phyloP scores from a whole-genome alignment of 30 jellyfish, hydroid and myxozoan genomes.

The Chrysaora quinquecirrha region DNA sequence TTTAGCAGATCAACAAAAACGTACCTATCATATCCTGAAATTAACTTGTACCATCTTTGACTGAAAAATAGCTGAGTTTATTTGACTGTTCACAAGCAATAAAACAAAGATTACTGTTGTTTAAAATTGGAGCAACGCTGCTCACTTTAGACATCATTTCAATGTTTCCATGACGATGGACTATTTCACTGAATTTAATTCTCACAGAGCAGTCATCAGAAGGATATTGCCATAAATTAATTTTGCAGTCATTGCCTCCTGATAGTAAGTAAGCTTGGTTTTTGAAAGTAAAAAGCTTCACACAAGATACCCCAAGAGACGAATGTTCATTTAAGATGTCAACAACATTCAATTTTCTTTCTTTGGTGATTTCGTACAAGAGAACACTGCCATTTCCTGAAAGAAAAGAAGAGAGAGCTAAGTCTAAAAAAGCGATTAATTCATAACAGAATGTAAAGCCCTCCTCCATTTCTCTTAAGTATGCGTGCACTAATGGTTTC shows the following conservation, averaged over 20 bases:
- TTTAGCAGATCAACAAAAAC: too few relatives aligned
- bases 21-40: too few relatives aligned
- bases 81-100: conserved; percentile 63
- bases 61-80: conserved; percentile 8
- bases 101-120: not conserved
- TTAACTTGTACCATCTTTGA: conserved; percentile 5
- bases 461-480: too few relatives aligned
- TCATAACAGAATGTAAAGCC: too few relatives aligned
- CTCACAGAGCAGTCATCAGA: not conserved
- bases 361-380: conserved; percentile 43
- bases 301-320: conserved; percentile 74
- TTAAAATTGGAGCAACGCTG: conserved; percentile 11
- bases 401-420: too few relatives aligned
- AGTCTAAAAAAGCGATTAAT: too few relatives aligned
- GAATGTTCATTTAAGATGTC: conserved; percentile 65
- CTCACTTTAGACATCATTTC: conserved; percentile 29
- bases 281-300: conserved; percentile 5
- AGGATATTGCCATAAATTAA: conserved; percentile 48
- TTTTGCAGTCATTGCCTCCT: conserved; percentile 88
- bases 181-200: not conserved
- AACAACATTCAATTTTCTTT: conserved; percentile 45
- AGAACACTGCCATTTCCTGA: conserved; percentile 85
- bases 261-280: conserved; percentile 21
- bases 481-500: too few relatives aligned
- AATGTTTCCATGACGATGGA: not conserved